Conservation (phyloP, 2,888 invertebrate genomes). For the Cephus nigrinus region DNA sequence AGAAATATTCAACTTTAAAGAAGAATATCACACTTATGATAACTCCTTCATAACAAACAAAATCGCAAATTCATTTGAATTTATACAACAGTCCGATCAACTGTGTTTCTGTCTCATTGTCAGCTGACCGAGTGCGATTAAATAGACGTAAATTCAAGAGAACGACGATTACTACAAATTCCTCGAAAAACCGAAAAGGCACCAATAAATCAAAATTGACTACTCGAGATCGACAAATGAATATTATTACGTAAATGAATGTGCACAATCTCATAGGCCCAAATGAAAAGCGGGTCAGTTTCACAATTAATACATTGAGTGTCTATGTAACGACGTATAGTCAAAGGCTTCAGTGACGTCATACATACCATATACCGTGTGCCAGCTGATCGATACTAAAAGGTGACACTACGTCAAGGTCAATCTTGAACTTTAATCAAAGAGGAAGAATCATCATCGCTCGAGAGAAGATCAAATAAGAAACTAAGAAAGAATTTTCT, state of each 20-base stretch:
- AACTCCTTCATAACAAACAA: neutral
- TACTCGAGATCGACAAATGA: neutral
- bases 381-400: conserved; percentile 14
- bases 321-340: neutral
- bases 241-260: neutral
- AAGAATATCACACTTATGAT: neutral
- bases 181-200: neutral
- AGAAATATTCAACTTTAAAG: neutral
- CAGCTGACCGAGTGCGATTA: neutral
- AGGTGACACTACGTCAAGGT: conserved; percentile 2
- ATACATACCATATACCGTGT: neutral
- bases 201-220: neutral
- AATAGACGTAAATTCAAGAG: neutral
- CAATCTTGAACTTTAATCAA: neutral
- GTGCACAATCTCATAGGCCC: neutral
- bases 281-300: neutral
- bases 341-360: neutral
- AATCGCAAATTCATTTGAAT: neutral
- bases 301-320: neutral
- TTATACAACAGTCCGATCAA: neutral
- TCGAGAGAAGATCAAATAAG: conserved; percentile 9
- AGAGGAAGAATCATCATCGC: neutral
- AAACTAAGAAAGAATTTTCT: conserved; percentile 36
- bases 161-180: neutral
- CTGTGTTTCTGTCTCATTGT: neutral